Evolutionary conservation across 2,797 vertebrate species (phyloP).

Genomic region (Choloepus didactylus): DNA sequence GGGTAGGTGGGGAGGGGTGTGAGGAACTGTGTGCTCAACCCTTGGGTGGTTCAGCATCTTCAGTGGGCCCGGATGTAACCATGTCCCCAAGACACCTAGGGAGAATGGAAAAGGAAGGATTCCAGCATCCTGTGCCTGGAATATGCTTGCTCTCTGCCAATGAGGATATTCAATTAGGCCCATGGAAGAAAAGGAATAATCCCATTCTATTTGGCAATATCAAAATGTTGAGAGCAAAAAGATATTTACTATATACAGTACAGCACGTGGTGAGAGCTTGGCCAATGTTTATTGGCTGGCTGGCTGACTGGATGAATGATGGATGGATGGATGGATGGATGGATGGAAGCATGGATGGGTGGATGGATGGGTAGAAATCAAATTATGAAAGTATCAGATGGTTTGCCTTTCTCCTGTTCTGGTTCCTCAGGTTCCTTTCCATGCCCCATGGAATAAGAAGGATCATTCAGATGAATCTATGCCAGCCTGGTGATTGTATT

Average conservation of each 20-base stretch:
- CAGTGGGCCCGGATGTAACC: neutral
- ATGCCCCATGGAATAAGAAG: neutral
- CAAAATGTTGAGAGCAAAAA: neutral
- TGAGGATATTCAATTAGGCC: neutral
- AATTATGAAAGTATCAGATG: neutral
- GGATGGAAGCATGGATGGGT: too few relatives aligned
- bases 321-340: too few relatives aligned
- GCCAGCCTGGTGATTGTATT: neutral
- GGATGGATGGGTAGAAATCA: neutral
- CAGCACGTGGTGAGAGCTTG: neutral
- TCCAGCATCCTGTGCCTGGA: neutral
- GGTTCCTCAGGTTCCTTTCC: neutral
- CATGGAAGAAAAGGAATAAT: neutral
- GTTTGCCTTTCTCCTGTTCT: neutral
- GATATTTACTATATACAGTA: neutral
- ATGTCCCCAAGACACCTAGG: too few relatives aligned
- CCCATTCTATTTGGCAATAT: neutral
- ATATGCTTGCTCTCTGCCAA: neutral
- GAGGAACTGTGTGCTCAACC: neutral
- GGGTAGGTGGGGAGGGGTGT: neutral
- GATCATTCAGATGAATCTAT: neutral
- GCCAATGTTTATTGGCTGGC: neutral
- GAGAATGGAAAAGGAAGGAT: neutral
- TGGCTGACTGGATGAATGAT: neutral
- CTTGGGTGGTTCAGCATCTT: neutral